phyloP scores from a whole-genome alignment of 2,113 vertebrate species.

The Stegostoma tigrinum region DNA sequence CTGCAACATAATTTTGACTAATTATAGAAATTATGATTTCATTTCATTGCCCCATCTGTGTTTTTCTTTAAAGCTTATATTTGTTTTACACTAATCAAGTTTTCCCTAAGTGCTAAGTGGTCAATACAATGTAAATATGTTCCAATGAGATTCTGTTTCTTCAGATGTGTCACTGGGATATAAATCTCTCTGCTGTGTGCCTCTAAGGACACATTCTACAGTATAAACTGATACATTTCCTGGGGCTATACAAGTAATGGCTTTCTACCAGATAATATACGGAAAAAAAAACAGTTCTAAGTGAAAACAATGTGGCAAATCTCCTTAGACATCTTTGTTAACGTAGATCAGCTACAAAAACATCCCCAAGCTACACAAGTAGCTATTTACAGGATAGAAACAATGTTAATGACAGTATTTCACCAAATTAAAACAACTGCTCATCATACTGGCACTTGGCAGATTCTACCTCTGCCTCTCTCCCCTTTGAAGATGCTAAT shows the following conservation, averaged over 20 bases:
- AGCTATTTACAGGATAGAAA: conserved; percentile 15
- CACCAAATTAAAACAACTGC: conserved; percentile 21
- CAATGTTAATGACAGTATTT: not conserved
- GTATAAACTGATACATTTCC: conserved; percentile 37
- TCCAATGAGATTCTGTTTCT: conserved; percentile 29
- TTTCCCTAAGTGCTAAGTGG: not conserved
- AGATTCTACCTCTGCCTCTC: not conserved
- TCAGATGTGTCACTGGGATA: conserved; percentile 29
- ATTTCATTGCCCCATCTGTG: conserved; percentile 20
- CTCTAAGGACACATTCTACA: conserved; percentile 22
- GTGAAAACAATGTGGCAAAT: conserved; percentile 12
- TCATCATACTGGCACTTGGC: not conserved
- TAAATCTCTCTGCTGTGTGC: conserved; percentile 19
- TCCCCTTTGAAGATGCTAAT: not conserved
- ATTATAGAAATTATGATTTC: not conserved
- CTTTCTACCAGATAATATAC: conserved; percentile 32
- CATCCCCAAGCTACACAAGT: conserved; percentile 21
- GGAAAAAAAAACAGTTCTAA: conserved; percentile 31
- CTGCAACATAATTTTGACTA: not conserved
- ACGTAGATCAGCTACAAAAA: conserved; percentile 30
- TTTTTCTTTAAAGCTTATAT: conserved; percentile 31
- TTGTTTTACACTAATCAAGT: conserved; percentile 34
- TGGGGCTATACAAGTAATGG: conserved; percentile 32
- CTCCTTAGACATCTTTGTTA: conserved; percentile 12
- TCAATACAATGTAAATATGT: conserved; percentile 30